Evolutionary conservation across 2,797 vertebrate genomes (phyloP), one percentile per base, ranked within the genome.

Genomic region (Lepus oiostolus): DNA sequence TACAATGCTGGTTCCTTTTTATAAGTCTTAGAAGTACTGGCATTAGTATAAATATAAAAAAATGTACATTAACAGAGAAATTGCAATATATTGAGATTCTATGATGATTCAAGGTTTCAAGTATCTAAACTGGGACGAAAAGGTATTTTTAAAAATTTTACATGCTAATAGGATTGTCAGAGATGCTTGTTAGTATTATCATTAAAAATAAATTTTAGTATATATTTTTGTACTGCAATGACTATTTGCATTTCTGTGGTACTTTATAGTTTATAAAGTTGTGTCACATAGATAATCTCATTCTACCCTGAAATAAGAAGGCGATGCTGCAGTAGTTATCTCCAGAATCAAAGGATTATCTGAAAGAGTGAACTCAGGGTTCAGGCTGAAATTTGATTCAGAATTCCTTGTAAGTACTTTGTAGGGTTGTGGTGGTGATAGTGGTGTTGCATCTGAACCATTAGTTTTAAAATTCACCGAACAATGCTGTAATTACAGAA

Each of bases 41-140:
- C 32, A 42, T n/a, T 70, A 58, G 85, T 93, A 47, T 76, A 86
- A 80, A 65, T 84, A 63, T 67, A 35, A 52, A 68, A 35, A 82
- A 14, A 74, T 70, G 58, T n/a, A 71, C 62, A 0, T 63, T 70
- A 42, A 35, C 67, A 75, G 58, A 72, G 13, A 86, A 90, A 75
- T 70, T 87, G 75, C 76, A 82, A 85, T 79, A 71, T 7, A 88
- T 0, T 63, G 24, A 77, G 11, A 30, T 63, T 89, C 28, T 87
- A 21, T 93, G 26, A 63, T 76, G 72, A 77, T 62, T 95, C 35
- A 68, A n/a, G 3, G 3, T 95, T 95, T 79, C 17, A 79, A 68
- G 83, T 89, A 90, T 82, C 76, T 94, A 89, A 91, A 86, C 38
- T 63, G 0, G 52, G 19, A 3, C 26, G 68, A 35, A 76, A 89